Percentiles rank a stretch among this genome's conserved stretches.
Evolutionary conservation across 2,888 invertebrate genomes (phyloP).

Genomic region (Yponomeuta sedellus): DNA sequence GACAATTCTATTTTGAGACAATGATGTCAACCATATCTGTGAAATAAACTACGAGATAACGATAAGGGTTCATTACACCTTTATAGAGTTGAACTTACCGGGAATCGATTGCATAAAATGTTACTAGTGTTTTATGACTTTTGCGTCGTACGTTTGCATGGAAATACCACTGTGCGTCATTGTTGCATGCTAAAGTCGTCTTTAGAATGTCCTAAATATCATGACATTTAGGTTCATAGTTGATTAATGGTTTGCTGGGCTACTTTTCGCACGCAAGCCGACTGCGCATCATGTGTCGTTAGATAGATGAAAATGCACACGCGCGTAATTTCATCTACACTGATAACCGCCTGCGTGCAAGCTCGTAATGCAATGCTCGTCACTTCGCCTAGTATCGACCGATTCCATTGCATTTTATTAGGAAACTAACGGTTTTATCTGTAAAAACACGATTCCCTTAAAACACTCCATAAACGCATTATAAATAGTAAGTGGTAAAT

Average conservation of each 20-base stretch:
- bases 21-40: constrained; percentile 23
- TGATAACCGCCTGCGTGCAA: constrained; percentile 26
- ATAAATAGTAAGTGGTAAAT: too few species aligned
- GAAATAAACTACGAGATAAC: constrained; percentile 26
- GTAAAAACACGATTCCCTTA: too few species aligned
- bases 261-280: constrained; percentile 6
- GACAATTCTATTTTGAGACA: constrained; percentile 23
- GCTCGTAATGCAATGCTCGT: not conserved
- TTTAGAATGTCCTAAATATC: not conserved
- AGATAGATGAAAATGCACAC: constrained; percentile 43
- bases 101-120: not conserved
- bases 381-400: not conserved
- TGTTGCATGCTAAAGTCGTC: not conserved
- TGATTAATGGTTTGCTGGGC: constrained; percentile 3
- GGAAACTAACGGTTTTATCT: not conserved
- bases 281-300: constrained; percentile 27
- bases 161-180: not conserved
- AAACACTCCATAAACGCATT: too few species aligned
- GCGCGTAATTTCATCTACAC: constrained; percentile 37
- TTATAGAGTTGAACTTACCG: not conserved
- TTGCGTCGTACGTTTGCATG: not conserved
- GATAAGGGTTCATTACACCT: constrained; percentile 24
- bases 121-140: not conserved
- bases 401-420: constrained; percentile 3
- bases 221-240: constrained; percentile 16